Evolutionary conservation across 2,797 vertebrate species (phyloP), one percentile per base, ranked within the genome.

Genomic region (Argya squamiceps): DNA sequence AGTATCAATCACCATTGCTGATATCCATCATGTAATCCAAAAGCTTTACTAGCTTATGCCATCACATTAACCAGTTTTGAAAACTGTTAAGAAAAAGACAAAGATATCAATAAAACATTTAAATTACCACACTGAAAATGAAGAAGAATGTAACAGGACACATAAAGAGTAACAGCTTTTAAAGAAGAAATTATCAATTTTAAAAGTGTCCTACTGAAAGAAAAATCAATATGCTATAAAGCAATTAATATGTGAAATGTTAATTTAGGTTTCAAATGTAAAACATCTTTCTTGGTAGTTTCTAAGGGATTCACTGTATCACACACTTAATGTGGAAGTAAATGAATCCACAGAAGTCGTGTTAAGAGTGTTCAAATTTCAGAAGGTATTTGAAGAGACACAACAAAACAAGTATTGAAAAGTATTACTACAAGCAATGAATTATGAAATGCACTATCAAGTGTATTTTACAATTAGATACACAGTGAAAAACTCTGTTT

Each of bases 21-120:
- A 91, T n/a, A 80, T 87, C 90, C 93, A 95, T 95, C 70, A 67
- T n/a, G 67, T 32, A 80, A 82, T 91, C 88, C 93, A 93, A 81
- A 75, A 39, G 69, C 46, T 93, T 85, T 84, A 92, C 49, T 60
- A 79, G 50, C 69, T 92, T 91, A 89, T 43, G 83, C 53, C 88
- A 95, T 93, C 83, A 84, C 56, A 73, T 78, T 53, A 92, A 69
- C 23, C 84, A 88, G 85, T 44, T 80, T 86, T 81, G 63, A 74
- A 74, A 92, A 95, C 96, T 97, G 96, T 91, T 86, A 81, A 87
- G 73, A 95, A 92, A 97, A 88, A 91, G n/a, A 93, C 37, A 95
- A 59, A 81, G 32, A 43, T 29, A 64, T 64, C 75, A 88, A 63
- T 46, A 80, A 92, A 91, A 64, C 32, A 68, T 52, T 56, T 76